Conservation (phyloP, 2,888 invertebrate genomes). For the Chrysotoxum bicinctum region DNA sequence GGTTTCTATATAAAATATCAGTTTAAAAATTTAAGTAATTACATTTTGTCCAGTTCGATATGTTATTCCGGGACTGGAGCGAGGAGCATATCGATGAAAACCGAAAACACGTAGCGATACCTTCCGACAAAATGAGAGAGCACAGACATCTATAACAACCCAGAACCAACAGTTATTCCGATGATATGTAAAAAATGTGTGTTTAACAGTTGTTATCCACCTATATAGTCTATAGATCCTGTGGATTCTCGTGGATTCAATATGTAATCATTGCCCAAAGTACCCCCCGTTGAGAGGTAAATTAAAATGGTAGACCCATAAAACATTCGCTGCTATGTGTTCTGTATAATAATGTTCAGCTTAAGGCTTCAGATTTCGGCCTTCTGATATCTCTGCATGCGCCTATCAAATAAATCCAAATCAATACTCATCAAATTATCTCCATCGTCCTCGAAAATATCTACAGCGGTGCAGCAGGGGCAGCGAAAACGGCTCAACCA, state of each 20-base stretch:
- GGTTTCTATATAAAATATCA: slow-evolving; percentile 14
- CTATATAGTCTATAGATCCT: background rate
- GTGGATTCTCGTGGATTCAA: slow-evolving; percentile 21
- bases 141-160: background rate
- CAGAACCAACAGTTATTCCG: slow-evolving; percentile 30
- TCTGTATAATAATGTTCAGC: slow-evolving; percentile 8
- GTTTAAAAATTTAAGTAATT: slow-evolving; percentile 67
- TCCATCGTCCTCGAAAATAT: slow-evolving; percentile 36
- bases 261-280: slow-evolving; percentile 39
- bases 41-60: slow-evolving; percentile 59
- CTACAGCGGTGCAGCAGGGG: background rate
- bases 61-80: background rate
- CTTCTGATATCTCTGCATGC: background rate
- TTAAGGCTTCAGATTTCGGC: background rate
- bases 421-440: slow-evolving; percentile 70
- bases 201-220: background rate
- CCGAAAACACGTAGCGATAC: slow-evolving; percentile 19
- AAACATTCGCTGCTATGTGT: slow-evolving; percentile 26
- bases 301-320: slow-evolving; percentile 58
- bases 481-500: slow-evolving; percentile 5
- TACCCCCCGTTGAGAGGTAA: slow-evolving; percentile 27
- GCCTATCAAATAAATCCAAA: slow-evolving; percentile 56
- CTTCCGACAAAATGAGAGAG: background rate
- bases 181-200: background rate
- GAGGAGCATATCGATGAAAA: slow-evolving; percentile 5